Base-by-base conservation (phyloP, 2,797 vertebrate genomes). In the Syngnathus rostellatus region DNA sequence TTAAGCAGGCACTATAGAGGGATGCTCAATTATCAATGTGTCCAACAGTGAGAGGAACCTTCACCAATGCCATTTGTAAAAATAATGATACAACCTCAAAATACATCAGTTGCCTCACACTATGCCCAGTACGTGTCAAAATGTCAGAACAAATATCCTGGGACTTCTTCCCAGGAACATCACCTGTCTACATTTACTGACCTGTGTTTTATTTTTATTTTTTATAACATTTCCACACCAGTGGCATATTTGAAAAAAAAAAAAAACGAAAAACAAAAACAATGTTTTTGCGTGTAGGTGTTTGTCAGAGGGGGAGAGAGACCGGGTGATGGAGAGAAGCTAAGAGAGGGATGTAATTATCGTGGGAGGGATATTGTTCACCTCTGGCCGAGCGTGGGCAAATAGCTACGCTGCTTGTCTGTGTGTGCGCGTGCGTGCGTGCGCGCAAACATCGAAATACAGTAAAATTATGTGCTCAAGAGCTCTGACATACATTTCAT, bases 321-420 rank as follows among this genome's bases (percentile, higher is more conserved):
- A 62, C 40, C 12, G 5, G 72, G 73, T 64, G 75, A 83, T 65
- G 7, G 79, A 76, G 72, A 76, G 79, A 77, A 65, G 70, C 66
- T 65, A 76, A 77, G 72, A 80, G 83, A 83, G 75, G 72, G 68
- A 79, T 74, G 82, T 83, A 85, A 87, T 87, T 85, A 82, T 63
- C 43, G 86, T 86, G 83, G 86, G 86, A 84, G 85, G 84, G 81
- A 73, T 69, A 79, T 50, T 57, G 65, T 68, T 81, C 77, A 87
- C 83, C 85, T 77, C 72, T 83, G 72, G 74, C 78, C 81, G 64
- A 69, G 80, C 75, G 85, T 87, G 82, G 85, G 83, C 67, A 68
- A 68, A 65, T 64, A n/a, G 71, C 70, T 81, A 59, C 72, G 62
- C 75, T 75, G 72, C 71, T 43, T 67, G 68, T 21, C 62, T 23